Percentiles rank a stretch among this genome's conserved stretches.
Conservation (phyloP, 2,888 invertebrate genomes). For the Masnerella sp. region DNA sequence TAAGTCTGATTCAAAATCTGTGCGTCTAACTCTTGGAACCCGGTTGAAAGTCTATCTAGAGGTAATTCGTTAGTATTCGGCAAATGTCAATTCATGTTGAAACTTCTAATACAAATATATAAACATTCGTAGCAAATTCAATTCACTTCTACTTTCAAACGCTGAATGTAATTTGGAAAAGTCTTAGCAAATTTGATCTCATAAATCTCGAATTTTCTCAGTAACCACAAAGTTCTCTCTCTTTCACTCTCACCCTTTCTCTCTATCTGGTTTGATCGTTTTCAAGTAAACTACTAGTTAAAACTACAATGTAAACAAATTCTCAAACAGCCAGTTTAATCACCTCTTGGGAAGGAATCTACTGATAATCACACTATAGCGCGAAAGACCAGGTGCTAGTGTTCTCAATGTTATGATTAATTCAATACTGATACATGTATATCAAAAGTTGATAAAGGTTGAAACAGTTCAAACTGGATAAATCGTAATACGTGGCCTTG, state of each 20-base stretch:
- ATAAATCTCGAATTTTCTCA: constrained; percentile 21
- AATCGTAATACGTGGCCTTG: constrained; percentile 39
- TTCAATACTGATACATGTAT: constrained; percentile 47
- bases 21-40: constrained; percentile 12
- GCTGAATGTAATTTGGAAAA: constrained; percentile 31
- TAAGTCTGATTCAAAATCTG: no score
- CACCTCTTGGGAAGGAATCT: constrained; percentile 15
- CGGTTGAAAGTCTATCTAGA: constrained; percentile 8
- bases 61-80: constrained; percentile 29
- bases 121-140: constrained; percentile 52
- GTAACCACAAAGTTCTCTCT: constrained; percentile 52
- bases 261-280: constrained; percentile 12
- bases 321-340: constrained; percentile 43
- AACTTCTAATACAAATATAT: constrained; percentile 50
- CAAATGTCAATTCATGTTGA: constrained; percentile 27
- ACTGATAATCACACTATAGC: constrained; percentile 24
- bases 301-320: constrained; percentile 30
- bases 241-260: constrained; percentile 13
- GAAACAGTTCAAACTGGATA: constrained; percentile 47
- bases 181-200: constrained; percentile 31
- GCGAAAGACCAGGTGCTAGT: constrained; percentile 33
- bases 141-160: constrained; percentile 32
- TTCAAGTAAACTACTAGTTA: constrained; percentile 21
- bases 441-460: constrained; percentile 51
- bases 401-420: constrained; percentile 31